A percentile compares a stretch with the other conserved stretches of the same genome.
Evolutionary conservation across 2,113 vertebrate genomes (phyloP).

Genomic region (Alces alces): DNA sequence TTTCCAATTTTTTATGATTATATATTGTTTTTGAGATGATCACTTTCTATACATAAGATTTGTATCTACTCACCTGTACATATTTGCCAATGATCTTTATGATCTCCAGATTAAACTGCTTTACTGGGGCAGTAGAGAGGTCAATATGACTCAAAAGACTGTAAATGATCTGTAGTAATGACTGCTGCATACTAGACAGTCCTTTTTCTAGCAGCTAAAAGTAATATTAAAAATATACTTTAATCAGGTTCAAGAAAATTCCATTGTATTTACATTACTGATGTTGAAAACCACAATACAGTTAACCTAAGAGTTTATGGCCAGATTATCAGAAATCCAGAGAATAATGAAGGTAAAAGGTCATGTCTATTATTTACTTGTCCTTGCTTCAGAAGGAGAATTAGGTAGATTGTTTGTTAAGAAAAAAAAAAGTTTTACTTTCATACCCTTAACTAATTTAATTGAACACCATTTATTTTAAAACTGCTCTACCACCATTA

Average conservation of each 20-base stretch:
- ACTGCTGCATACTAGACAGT: slow-evolving; percentile 96
- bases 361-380: neutral
- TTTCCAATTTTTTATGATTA: neutral
- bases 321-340: neutral
- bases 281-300: neutral
- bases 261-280: neutral
- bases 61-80: slow-evolving; percentile 88
- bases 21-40: neutral
- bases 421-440: neutral
- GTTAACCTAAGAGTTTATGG: neutral
- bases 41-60: neutral
- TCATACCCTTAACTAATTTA: neutral
- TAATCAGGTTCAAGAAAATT: neutral
- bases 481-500: neutral
- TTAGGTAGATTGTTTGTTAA: neutral
- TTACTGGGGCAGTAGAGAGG: slow-evolving; percentile 93
- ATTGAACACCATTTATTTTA: neutral
- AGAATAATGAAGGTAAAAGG: neutral
- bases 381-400: neutral
- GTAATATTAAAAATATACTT: neutral
- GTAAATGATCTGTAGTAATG: slow-evolving; percentile 95
- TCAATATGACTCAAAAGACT: slow-evolving; percentile 97
- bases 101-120: slow-evolving; percentile 98
- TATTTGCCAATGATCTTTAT: slow-evolving; percentile 99
- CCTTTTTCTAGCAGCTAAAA: slow-evolving; percentile 95